Evolutionary conservation across 1,140 invertebrate genomes (phyloP).

Genomic region (Batillaria attramentaria): DNA sequence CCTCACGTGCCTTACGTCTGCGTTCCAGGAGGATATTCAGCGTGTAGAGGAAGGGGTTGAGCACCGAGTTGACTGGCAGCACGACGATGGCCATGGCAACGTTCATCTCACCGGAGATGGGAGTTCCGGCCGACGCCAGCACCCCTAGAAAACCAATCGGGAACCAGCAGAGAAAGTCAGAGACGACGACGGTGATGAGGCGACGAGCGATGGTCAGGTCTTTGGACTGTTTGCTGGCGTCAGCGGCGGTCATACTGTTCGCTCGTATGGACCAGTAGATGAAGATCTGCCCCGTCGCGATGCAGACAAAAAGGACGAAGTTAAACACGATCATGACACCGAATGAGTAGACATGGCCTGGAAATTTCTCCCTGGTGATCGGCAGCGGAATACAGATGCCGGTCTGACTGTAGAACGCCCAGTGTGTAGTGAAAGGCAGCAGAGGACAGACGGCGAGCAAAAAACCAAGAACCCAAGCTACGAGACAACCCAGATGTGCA

Average conservation of each 20-base stretch:
- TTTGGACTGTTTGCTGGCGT: constrained; percentile 6
- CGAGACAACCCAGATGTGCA: not conserved
- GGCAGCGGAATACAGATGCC: constrained; percentile 48
- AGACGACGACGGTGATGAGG: constrained; percentile 35
- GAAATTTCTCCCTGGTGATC: constrained; percentile 17
- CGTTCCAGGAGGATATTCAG: constrained; percentile 16
- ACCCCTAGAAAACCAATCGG: constrained; percentile 31
- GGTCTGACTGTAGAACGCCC: constrained; percentile 45
- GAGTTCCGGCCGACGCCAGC: constrained; percentile 34
- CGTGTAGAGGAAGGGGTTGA: constrained; percentile 55
- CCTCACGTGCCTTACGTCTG: no score
- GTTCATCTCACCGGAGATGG: constrained; percentile 46
- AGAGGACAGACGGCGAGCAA: constrained; percentile 30
- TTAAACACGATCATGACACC: constrained; percentile 46
- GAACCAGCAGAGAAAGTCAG: constrained; percentile 38
- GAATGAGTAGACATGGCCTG: constrained; percentile 42
- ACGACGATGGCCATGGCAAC: constrained; percentile 48
- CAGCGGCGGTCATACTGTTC: not conserved
- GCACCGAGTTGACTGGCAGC: constrained; percentile 47
- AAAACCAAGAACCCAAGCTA: constrained; percentile 34
- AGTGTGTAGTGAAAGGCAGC: constrained; percentile 22
- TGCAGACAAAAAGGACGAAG: constrained; percentile 38
- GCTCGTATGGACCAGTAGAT: constrained; percentile 38
- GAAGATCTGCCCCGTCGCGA: constrained; percentile 39
- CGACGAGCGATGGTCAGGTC: constrained; percentile 40